Conservation (phyloP, 2,888 invertebrate genomes). For the Drosophila hamatofila region DNA sequence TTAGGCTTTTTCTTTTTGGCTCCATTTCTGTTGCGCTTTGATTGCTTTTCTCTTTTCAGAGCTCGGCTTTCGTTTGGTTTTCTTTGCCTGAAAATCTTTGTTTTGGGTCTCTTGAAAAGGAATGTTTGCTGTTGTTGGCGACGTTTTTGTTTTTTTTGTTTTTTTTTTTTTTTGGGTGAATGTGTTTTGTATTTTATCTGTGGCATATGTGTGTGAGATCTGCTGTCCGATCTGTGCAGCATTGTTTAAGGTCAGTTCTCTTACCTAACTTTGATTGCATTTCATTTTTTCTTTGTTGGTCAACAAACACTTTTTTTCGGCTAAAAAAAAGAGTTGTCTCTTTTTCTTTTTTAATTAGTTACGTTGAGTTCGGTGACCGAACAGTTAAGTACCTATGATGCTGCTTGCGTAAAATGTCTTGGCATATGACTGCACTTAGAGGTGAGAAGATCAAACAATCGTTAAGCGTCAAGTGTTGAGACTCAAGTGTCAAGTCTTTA, state of each 20-base stretch:
- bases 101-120: conserved; percentile 61
- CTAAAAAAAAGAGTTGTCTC: conserved; percentile 31
- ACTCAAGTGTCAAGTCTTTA: background rate
- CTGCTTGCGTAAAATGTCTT: conserved; percentile 28
- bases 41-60: conserved; percentile 66
- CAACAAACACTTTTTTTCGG: conserved; percentile 43
- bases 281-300: conserved; percentile 53
- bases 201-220: conserved; percentile 29
- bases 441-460: conserved; percentile 51
- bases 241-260: conserved; percentile 80
- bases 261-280: conserved; percentile 78
- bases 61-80: conserved; percentile 70
- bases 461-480: conserved; percentile 19
- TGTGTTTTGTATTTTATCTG: conserved; percentile 39
- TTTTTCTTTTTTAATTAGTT: conserved; percentile 46
- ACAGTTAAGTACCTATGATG: conserved; percentile 15
- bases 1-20: conserved; percentile 46
- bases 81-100: conserved; percentile 37
- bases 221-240: conserved; percentile 64
- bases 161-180: conserved; percentile 45
- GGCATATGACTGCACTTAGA: conserved; percentile 11
- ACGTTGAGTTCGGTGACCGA: conserved; percentile 42
- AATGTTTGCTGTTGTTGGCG: conserved; percentile 59
- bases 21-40: conserved; percentile 32
- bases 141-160: too few relatives aligned